Evolutionary conservation across 2,113 vertebrate species (phyloP).

Genomic region (Gracilinanus agilis): DNA sequence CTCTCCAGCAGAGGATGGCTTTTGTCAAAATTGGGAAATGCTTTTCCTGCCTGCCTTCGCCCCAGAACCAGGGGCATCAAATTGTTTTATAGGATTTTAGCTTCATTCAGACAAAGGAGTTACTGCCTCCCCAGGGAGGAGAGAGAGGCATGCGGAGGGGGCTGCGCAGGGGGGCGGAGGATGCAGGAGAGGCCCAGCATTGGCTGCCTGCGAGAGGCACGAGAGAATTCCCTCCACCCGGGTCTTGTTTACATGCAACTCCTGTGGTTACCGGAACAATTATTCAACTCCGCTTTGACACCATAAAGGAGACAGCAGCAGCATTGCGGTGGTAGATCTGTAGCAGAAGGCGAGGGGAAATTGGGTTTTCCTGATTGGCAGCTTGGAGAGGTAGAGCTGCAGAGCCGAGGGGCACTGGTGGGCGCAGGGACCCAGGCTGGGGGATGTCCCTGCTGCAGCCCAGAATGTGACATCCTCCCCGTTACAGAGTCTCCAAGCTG

Average conservation of each 20-base stretch:
- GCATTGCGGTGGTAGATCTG: not conserved
- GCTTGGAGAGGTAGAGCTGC: not conserved
- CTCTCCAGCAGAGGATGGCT: not conserved
- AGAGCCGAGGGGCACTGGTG: not conserved
- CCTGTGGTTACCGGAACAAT: not conserved
- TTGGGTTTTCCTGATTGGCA: slow-evolving; percentile 1
- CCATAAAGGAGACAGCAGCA: not conserved
- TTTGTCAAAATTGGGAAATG: slow-evolving; percentile 1
- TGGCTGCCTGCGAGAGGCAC: not conserved
- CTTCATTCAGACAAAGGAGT: slow-evolving; percentile 1
- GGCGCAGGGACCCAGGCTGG: not conserved
- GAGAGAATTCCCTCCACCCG: not conserved
- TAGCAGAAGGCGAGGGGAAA: not conserved
- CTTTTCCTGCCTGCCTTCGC: not conserved
- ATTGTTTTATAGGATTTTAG: not conserved
- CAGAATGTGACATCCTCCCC: not conserved
- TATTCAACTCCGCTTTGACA: not conserved
- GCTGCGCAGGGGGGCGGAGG: not conserved
- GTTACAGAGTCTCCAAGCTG: not conserved
- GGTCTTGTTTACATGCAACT: not conserved
- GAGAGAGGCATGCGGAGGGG: not conserved
- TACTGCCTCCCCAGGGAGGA: not conserved
- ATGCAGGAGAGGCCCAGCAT: not conserved
- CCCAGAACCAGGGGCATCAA: not conserved
- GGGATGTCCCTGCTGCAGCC: not conserved